Base-by-base conservation (phyloP, 2,113 vertebrate species). In the Oryzias woworae region DNA sequence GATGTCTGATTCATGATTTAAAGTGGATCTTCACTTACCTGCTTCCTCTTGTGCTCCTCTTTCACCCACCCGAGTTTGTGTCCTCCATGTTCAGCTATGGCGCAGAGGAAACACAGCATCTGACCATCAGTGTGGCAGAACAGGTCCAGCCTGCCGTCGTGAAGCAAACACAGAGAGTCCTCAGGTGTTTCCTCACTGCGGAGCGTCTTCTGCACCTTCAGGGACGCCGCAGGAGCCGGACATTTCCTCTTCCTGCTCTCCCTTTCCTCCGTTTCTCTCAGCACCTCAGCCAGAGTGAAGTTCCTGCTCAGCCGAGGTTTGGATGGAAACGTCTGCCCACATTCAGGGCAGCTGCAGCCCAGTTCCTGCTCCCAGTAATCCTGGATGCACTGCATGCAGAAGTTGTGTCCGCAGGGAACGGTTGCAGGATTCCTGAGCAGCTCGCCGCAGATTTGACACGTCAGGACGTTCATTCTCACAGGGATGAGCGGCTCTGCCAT, bases 161-260 rank as follows among this genome's bases (percentile, higher is more conserved):
- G 85, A 5, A 1, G 68, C 3, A 0, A 1, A n/a, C 87, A 87
- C 45, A 42, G 1, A 6, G 5, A 0, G 0, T 5, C 8, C 14
- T 22, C 44, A 1, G 55, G 20, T 13, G 52, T 20, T 17, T 53
- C 92, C 81, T 1, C 88, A 74, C 80, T 92, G 84, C 61, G 77
- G 89, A 64, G 82, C 79, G 59, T 94, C 90, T 10, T 93, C 91
- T 71, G 92, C 91, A 57, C 90, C 90, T 36, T 88, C 15, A 0
- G 18, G 84, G 84, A 16, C 14, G 75, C 6, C 48, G 62, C 17
- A 42, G 58, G 59, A 87, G 15, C 5, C 16, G 28, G 14, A 12
- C 41, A 16, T 14, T 16, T 24, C 24, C 43, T 46, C 22, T 36
- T 57, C 26, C 31, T 47, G 0, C 14, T 20, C 47, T 20, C 20